A percentile compares a stretch with the other conserved stretches of the same genome.
These are phyloP conservation scores for Andrena hattorfiana DNA, from an alignment of 2,888 invertebrate species.

Conservation along the genomic window DNA sequence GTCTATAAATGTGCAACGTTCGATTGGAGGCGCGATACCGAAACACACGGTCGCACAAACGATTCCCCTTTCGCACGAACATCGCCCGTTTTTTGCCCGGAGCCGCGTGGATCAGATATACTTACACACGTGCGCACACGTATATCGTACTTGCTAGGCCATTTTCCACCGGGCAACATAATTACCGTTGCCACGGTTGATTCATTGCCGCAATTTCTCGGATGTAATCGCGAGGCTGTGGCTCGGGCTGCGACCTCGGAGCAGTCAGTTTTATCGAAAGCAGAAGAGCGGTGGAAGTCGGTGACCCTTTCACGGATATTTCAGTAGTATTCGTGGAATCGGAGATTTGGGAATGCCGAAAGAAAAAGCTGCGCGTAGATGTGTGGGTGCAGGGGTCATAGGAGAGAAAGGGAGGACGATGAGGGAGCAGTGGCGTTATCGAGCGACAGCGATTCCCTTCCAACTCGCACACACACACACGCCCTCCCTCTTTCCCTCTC, in stretches of 20 bases:
- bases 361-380: background rate
- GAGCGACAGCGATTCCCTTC: constrained; percentile 74
- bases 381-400: background rate
- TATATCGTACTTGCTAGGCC: constrained; percentile 23
- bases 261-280: constrained; percentile 18
- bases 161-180: constrained; percentile 54
- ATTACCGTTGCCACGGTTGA: constrained; percentile 52
- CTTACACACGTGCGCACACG: background rate
- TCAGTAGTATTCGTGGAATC: too few relatives aligned
- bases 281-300: background rate
- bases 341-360: background rate
- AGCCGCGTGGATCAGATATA: constrained; percentile 6
- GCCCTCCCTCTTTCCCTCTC: constrained; percentile 27
- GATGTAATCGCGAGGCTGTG: background rate
- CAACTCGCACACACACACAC: constrained; percentile 10
- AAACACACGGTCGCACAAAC: constrained; percentile 8
- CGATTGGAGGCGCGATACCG: constrained; percentile 31
- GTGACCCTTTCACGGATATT: background rate
- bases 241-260: constrained; percentile 22
- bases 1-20: constrained; percentile 15
- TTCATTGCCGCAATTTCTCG: constrained; percentile 48
- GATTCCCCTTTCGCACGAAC: constrained; percentile 21
- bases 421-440: constrained; percentile 76
- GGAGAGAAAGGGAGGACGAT: constrained; percentile 47
- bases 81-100: constrained; percentile 37